Evolutionary conservation across 2,113 vertebrate genomes (phyloP), one percentile per base, ranked within the genome.

Genomic region (Burhinus oedicnemus): DNA sequence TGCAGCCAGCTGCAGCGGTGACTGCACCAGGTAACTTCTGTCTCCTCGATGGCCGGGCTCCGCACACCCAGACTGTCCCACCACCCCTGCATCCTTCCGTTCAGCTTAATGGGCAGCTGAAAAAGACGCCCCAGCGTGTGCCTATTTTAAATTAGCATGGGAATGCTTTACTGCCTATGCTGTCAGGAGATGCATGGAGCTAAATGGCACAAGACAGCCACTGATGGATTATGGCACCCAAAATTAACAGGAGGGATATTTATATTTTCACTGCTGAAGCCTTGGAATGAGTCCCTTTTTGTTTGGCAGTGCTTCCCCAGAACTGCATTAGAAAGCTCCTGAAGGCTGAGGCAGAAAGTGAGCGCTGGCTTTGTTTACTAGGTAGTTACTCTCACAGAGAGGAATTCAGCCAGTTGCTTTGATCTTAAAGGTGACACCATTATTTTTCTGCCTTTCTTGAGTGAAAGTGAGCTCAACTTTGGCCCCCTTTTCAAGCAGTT

Each of bases 221-320:
- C 89, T 92, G 96, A 93, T 72, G 88, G 85, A 95, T 89, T 71
- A 38, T 54, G 84, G 83, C 78, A 92, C 88, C 86, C 93, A 79
- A 76, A 87, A 96, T 96, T 94, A 93, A 76, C 69, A 77, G 29
- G 61, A 89, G 74, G 47, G 87, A 93, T 96, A 90, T 94, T 96
- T 96, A 77, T 83, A 92, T 72, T 86, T 84, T 49, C 61, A 26
- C 47, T 70, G 87, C 19, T 1, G 4, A 60, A 86, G 72, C 81
- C 57, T 83, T 96, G 93, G 91, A 90, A 71, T 11, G 62, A 81
- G 65, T 90, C 69, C 85, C 80, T 92, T 5, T 23, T 13, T 47
- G 45, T 36, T 90, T 94, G 92, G 93, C 93, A 97, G 80, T 52
- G 1, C 38, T 96, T 38, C n/a, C 61, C 52, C 87, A 51, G 82